Conservation (phyloP, 2,888 invertebrate species). For the Archips xylosteana region DNA sequence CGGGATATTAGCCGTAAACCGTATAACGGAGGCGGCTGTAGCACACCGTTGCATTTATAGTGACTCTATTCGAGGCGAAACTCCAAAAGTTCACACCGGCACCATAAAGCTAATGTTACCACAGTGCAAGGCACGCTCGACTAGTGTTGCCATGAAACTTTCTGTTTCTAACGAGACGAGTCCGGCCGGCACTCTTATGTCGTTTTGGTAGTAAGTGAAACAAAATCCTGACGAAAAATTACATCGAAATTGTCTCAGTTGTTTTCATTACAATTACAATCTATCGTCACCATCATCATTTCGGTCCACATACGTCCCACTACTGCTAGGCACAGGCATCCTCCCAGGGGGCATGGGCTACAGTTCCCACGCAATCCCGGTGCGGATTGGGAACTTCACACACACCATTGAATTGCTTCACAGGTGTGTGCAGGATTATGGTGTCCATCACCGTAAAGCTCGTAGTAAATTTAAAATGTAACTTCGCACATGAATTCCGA, state of each 20-base stretch:
- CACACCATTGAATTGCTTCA: too few species aligned
- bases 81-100: constrained; percentile 43
- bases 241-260: too few species aligned
- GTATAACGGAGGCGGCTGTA: constrained; percentile 18
- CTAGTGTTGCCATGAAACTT: constrained; percentile 39
- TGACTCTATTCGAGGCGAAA: constrained; percentile 40
- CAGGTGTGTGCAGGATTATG: too few species aligned
- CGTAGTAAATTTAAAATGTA: too few species aligned
- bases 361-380: too few species aligned
- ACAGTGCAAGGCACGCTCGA: constrained; percentile 42
- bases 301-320: not conserved
- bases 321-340: too few species aligned
- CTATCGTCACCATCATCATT: not conserved
- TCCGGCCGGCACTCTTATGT: constrained; percentile 1
- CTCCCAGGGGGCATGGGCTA: too few species aligned
- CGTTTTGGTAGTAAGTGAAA: not conserved
- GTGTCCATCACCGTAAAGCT: too few species aligned
- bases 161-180: constrained; percentile 10
- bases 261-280: not conserved
- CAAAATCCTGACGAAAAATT: too few species aligned
- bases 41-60: constrained; percentile 42
- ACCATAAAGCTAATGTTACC: constrained; percentile 46
- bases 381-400: too few species aligned
- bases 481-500: too few species aligned
- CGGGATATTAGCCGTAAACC: constrained; percentile 38